A percentile compares a stretch with the other conserved stretches of the same genome.
phyloP scores from a whole-genome alignment of 1,140 invertebrate species.

The Adelges cooleyi region DNA sequence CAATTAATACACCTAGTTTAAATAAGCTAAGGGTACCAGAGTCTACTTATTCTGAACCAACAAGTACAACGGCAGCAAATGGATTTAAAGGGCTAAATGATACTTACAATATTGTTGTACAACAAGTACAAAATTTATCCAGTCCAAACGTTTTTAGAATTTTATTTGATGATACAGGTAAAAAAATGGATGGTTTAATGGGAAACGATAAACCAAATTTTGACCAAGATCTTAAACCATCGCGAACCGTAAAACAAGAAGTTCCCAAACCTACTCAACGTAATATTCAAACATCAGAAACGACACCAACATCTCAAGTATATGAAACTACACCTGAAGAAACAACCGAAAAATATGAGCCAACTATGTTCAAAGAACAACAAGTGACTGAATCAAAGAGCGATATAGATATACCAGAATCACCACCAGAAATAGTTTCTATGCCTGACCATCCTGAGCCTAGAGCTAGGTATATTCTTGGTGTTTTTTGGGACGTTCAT shows the following conservation, averaged over 20 bases:
- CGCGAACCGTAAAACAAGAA: slow-evolving; percentile 21
- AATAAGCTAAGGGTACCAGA: slow-evolving; percentile 34
- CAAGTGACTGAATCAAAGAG: slow-evolving; percentile 27
- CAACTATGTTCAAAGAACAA: slow-evolving; percentile 30
- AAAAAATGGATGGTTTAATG: slow-evolving; percentile 35
- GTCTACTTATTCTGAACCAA: slow-evolving; percentile 33
- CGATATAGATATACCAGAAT: slow-evolving; percentile 30
- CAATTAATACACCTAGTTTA: slow-evolving; percentile 52
- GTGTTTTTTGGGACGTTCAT: slow-evolving; percentile 76
- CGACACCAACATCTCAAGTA: not conserved
- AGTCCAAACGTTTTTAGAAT: slow-evolving; percentile 64
- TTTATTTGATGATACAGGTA: slow-evolving; percentile 63
- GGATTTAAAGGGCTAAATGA: slow-evolving; percentile 39
- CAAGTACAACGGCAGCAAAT: slow-evolving; percentile 34
- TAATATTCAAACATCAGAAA: not conserved
- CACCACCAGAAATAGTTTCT: slow-evolving; percentile 30
- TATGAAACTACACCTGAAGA: slow-evolving; percentile 18
- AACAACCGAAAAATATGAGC: slow-evolving; percentile 27
- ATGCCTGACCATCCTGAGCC: slow-evolving; percentile 34
- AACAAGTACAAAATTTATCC: slow-evolving; percentile 40
- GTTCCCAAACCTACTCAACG: not conserved
- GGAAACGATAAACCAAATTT: slow-evolving; percentile 23
- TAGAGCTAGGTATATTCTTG: slow-evolving; percentile 36
- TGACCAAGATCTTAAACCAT: slow-evolving; percentile 23
- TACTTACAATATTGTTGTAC: slow-evolving; percentile 43